phyloP scores from a whole-genome alignment of 2,797 vertebrate genomes.

The Myripristis jacobus region DNA sequence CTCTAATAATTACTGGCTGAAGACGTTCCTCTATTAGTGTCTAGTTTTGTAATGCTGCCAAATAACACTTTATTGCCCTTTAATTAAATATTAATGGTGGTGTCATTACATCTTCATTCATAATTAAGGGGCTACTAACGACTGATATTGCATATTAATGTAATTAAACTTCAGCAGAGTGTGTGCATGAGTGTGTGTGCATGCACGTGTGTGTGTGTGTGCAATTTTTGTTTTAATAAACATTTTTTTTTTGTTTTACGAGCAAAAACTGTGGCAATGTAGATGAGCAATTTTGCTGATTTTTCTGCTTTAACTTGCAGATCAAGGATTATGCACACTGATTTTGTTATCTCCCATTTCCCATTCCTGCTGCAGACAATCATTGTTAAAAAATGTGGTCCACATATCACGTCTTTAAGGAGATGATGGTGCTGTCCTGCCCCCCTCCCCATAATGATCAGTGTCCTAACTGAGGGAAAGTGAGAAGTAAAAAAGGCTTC shows the following conservation, averaged over 20 bases:
- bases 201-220: constrained; percentile 5
- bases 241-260: no score
- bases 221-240: constrained; percentile 27
- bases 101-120: constrained; percentile 88
- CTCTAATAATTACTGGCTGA: constrained; percentile 75
- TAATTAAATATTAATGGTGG: constrained; percentile 88
- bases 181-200: constrained; percentile 7
- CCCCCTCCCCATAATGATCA: no score
- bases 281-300: background rate
- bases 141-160: constrained; percentile 87
- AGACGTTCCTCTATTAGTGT: constrained; percentile 84
- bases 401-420: constrained; percentile 22
- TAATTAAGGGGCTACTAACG: constrained; percentile 85
- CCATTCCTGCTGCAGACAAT: constrained; percentile 3
- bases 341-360: no score
- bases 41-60: constrained; percentile 87
- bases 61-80: constrained; percentile 90
- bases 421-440: constrained; percentile 6
- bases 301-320: constrained; percentile 4
- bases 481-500: no score
- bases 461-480: no score
- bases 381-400: background rate
- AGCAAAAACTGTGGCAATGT: no score
- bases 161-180: constrained; percentile 83
- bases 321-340: background rate